Percentiles rank a stretch among this genome's conserved stretches.
Conservation (phyloP, 1,140 invertebrate species). For the Conus betulinus region DNA sequence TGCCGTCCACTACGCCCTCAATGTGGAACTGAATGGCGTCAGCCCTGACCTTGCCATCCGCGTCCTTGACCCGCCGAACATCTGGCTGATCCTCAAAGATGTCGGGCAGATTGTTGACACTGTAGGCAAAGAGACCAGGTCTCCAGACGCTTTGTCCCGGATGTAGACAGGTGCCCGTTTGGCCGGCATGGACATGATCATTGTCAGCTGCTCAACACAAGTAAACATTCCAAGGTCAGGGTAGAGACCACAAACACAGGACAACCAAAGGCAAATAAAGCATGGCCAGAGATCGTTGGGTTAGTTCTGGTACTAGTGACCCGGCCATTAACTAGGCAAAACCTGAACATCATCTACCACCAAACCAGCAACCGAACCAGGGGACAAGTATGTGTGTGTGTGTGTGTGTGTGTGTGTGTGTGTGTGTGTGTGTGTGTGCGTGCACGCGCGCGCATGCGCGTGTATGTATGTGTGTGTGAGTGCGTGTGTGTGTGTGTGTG, state of each 20-base stretch:
- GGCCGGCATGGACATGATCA: slow-evolving; percentile 26
- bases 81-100: slow-evolving; percentile 7
- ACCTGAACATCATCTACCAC: too few relatives aligned
- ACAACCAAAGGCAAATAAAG: too few relatives aligned
- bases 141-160: not conserved
- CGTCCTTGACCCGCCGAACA: slow-evolving; percentile 1
- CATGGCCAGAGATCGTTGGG: too few relatives aligned
- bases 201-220: not conserved
- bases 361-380: too few relatives aligned
- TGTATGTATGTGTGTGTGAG: not conserved
- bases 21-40: slow-evolving; percentile 25
- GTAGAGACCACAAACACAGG: not conserved
- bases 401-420: not conserved
- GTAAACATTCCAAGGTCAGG: too few relatives aligned
- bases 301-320: too few relatives aligned
- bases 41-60: slow-evolving; percentile 23
- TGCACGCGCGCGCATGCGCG: not conserved
- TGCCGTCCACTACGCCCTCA: slow-evolving; percentile 32
- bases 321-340: too few relatives aligned
- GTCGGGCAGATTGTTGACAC: slow-evolving; percentile 22
- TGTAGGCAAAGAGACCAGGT: slow-evolving; percentile 22
- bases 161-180: slow-evolving; percentile 29
- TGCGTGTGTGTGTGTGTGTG: not conserved
- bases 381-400: too few relatives aligned
- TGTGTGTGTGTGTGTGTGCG: slow-evolving; percentile 4